phyloP scores from a whole-genome alignment of 1,140 invertebrate genomes.

The Heliconius melpomene region DNA sequence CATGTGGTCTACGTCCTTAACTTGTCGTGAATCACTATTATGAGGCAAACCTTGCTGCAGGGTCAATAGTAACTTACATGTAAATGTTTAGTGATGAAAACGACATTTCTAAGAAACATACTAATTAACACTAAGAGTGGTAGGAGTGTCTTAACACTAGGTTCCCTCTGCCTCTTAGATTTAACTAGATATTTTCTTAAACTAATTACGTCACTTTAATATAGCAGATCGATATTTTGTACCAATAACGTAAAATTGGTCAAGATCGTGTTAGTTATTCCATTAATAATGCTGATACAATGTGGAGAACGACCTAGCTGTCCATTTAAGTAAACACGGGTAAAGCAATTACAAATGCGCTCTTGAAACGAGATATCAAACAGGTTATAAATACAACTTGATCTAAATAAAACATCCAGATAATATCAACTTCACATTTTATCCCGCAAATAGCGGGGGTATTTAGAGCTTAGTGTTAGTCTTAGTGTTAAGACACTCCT shows the following conservation, averaged over 20 bases:
- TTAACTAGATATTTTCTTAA: no score
- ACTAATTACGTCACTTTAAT: background rate
- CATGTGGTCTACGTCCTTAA: conserved; percentile 43
- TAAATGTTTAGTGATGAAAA: conserved; percentile 4
- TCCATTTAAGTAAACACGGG: conserved; percentile 18
- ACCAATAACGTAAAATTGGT: background rate
- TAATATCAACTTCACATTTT: no score
- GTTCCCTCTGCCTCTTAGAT: no score
- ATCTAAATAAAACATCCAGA: conserved; percentile 11
- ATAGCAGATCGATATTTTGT: background rate
- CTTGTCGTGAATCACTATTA: conserved; percentile 55
- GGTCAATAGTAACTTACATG: conserved; percentile 1
- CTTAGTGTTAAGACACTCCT: no score
- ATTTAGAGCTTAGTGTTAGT: no score
- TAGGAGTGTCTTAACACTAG: no score
- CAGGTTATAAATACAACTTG: conserved; percentile 18
- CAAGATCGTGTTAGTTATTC: background rate
- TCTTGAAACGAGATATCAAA: conserved; percentile 17
- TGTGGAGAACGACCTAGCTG: conserved; percentile 14
- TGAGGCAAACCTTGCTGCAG: conserved; percentile 33
- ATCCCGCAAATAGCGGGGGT: no score
- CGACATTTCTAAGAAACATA: background rate
- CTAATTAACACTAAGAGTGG: no score
- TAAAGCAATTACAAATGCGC: conserved; percentile 20
- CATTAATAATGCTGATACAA: conserved; percentile 5